Evolutionary conservation across 37 sponge, comb jelly and placozoan genomes (phyloP), one percentile per base, ranked within the genome.

Genomic region (Amphimedon queenslandica): DNA sequence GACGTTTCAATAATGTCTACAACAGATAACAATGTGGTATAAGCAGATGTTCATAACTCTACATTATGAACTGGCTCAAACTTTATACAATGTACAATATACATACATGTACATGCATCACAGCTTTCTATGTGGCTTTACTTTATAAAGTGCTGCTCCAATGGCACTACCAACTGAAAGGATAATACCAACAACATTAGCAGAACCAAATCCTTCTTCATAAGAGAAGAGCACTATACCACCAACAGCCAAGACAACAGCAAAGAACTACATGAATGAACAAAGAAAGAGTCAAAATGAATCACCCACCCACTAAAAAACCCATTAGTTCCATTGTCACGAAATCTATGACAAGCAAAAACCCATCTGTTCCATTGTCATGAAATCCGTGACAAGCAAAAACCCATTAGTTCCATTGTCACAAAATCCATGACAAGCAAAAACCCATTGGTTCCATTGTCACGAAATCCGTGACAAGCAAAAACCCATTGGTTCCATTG

Each of bases 121-220:
- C 64, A 63, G 27, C 13, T 23, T 63, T 24, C 13, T n/a, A n/a
- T n/a, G n/a, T n/a, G n/a, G n/a, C 3, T 40, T 31, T 42, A 89
- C 94, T 71, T 94, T 94, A 70, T 94, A 94, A 4, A 80, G n/a
- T 27, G 93, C 91, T 55, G 92, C 92, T 25, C 92, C 95, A 42
- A 94, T 66, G 53, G 92, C 88, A 47, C 88, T 73, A 24, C 77
- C 82, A 16, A 94, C 60, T 51, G 92, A 80, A 8, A 94, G 72
- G 3, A 72, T n/a, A 18, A 88, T 79, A 18, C 95, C 93, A 16
- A 77, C 34, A 31, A 81, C 0, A 18, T 51, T 75, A 16, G 81
- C 88, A 30, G 82, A 60, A 18, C 82, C 58, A 64, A 94, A 94
- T 6, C 92, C 88, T 57, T 94, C 93, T 57, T 41, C 79, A 73